Percentiles rank a stretch among this genome's conserved stretches.
Evolutionary conservation across 2,797 vertebrate species (phyloP).

Genomic region (Gouania willdenowi): DNA sequence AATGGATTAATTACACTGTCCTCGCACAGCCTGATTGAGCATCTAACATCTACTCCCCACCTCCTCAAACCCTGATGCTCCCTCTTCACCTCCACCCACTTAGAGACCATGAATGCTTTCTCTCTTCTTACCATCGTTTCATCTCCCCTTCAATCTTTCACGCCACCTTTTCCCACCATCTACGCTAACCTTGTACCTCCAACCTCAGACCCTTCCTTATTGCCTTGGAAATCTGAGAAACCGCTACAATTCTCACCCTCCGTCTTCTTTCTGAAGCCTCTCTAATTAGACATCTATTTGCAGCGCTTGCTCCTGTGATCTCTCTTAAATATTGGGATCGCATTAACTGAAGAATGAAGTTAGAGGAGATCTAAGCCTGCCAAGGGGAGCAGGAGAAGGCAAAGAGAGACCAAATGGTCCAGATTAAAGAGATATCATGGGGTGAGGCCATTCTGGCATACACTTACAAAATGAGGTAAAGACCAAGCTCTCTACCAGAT

Average conservation of each 20-base stretch:
- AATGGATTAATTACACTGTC: conserved; percentile 80
- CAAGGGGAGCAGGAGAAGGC: conserved; percentile 31
- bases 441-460: neutral
- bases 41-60: conserved; percentile 64
- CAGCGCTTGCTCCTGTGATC: conserved; percentile 60
- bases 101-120: conserved; percentile 27
- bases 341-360: conserved; percentile 76
- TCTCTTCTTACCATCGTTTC: conserved; percentile 41
- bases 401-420: conserved; percentile 54
- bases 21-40: conserved; percentile 71
- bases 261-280: conserved; percentile 14
- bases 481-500: too few relatives aligned
- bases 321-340: conserved; percentile 69
- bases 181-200: conserved; percentile 19
- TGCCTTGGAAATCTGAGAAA: conserved; percentile 13
- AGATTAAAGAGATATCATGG: conserved; percentile 44
- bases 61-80: conserved; percentile 36
- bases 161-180: conserved; percentile 1
- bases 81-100: conserved; percentile 52
- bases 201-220: conserved; percentile 15
- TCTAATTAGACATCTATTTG: conserved; percentile 79
- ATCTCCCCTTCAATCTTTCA: conserved; percentile 10
- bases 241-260: conserved; percentile 13
- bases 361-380: conserved; percentile 51
- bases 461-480: neutral